phyloP scores from a whole-genome alignment of 2,113 vertebrate genomes.

The Aphelocoma coerulescens region DNA sequence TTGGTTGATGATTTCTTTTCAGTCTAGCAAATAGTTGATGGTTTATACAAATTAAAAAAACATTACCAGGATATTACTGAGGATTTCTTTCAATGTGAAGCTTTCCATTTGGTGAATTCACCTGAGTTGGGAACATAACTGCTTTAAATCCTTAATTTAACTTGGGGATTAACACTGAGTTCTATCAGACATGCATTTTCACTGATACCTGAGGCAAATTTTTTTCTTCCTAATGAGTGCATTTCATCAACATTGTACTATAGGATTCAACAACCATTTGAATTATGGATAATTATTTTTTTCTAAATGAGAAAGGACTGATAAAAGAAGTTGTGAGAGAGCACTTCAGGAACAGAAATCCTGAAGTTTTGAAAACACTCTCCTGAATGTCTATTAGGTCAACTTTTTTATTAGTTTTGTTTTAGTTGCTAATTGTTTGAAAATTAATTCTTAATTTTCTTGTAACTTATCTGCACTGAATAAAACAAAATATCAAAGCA shows the following conservation, averaged over 20 bases:
- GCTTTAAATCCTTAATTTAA: background rate
- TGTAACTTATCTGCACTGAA: background rate
- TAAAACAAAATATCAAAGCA: background rate
- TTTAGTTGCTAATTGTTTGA: background rate
- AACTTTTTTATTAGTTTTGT: background rate
- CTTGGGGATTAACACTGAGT: background rate
- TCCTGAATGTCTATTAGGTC: background rate
- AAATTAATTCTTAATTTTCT: background rate
- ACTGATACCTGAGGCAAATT: background rate
- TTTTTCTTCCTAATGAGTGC: background rate
- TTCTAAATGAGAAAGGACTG: background rate
- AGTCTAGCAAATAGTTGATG: background rate
- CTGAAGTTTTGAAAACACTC: background rate
- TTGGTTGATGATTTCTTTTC: background rate
- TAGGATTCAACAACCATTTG: background rate
- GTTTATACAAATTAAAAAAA: background rate
- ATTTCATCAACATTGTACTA: background rate
- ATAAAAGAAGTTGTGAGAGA: background rate
- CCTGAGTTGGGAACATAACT: background rate
- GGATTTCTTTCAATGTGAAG: rapidly evolving
- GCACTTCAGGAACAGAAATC: background rate
- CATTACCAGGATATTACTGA: background rate
- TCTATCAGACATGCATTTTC: background rate
- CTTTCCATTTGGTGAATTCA: background rate
- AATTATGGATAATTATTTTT: background rate